Evolutionary conservation across 2,888 invertebrate genomes (phyloP), one percentile per base, ranked within the genome.

Genomic region (Pseudococcus longispinus): DNA sequence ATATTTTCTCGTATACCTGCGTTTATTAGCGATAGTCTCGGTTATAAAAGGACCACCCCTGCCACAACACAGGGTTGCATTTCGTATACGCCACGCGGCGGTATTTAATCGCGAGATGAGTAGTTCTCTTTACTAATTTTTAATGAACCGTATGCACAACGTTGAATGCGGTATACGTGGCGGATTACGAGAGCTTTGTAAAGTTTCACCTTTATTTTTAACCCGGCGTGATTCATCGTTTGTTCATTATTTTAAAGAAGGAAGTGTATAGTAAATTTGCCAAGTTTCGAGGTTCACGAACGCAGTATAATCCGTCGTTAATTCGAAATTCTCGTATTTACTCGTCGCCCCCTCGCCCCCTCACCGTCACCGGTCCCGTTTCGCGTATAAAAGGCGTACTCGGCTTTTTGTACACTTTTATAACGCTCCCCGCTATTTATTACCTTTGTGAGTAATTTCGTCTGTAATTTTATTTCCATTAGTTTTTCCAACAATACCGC

Each of bases 181-280:
- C 3, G 32, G 74, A 74, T 74, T 74, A 74, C 32, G 29, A 29
- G 29, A 29, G 32, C 37, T 74, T 74, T 74, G 74, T 74, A 74
- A 74, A 74, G 74, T 74, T 74, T 74, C 74, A 37, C 74, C 74
- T 74, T 74, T 74, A 74, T 29, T 74, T 74, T 74, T 74, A 29
- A 74, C 74, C 32, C 74, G 32, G 74, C 74, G 74, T 74, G 74
- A 74, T 74, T 74, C 74, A 74, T 74, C 32, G 74, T 29, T 74
- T 74, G 65, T 65, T 65, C 65, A 65, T 65, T 65, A 65, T 65
- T 65, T 65, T 65, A 65, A 65, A 65, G 65, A 65, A 65, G 65
- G 65, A 65, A 65, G 65, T 65, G 65, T 65, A 65, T 65, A 65
- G 65, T 65, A 65, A 65, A 65, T 65, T 65, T 65, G 65, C 65